Conservation (phyloP, 2,888 invertebrate species). For the Stratiomys singularior region DNA sequence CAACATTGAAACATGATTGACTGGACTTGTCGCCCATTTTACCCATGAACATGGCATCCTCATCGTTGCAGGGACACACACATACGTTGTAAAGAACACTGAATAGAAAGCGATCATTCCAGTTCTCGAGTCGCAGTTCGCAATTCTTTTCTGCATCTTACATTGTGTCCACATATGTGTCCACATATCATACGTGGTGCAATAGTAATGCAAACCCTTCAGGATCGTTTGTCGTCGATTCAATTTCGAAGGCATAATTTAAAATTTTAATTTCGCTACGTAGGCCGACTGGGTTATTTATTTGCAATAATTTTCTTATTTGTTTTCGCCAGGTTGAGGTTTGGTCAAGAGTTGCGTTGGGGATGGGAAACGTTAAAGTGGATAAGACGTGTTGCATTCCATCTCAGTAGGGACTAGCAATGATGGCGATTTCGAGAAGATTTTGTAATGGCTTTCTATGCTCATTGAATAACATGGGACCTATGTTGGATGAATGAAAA, state of each 20-base stretch:
- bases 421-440: no score
- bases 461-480: no score
- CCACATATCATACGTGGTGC: neutral
- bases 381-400: no score
- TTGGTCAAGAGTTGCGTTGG: no score
- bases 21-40: neutral
- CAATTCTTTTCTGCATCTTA: neutral
- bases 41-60: neutral
- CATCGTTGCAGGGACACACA: neutral
- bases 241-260: slow-evolving; percentile 48
- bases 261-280: slow-evolving; percentile 48
- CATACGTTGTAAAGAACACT: neutral
- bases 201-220: slow-evolving; percentile 33
- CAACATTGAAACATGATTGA: slow-evolving; percentile 40
- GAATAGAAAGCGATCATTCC: neutral
- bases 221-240: slow-evolving; percentile 40
- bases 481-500: no score
- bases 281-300: slow-evolving; percentile 48
- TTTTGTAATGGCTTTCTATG: no score
- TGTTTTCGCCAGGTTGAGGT: slow-evolving; percentile 30
- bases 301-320: slow-evolving; percentile 46
- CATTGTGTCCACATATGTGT: neutral
- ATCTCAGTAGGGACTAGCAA: no score
- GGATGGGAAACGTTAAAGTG: no score
- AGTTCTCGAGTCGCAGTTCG: neutral